These are phyloP conservation scores for Agrypnia vestita DNA, from an alignment of 1,140 invertebrate species.

Conservation along the genomic window DNA sequence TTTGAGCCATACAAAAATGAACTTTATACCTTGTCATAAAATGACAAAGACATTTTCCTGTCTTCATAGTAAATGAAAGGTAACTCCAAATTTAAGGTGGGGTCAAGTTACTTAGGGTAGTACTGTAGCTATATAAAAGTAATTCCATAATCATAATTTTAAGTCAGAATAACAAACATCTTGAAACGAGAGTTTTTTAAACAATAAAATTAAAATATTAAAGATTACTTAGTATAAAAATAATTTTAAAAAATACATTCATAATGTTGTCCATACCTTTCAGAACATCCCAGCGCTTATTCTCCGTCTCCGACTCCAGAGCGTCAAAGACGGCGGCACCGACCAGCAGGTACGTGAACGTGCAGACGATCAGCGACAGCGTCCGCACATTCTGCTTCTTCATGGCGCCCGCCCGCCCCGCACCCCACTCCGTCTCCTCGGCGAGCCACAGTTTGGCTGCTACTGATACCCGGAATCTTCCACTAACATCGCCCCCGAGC, in stretches of 20 bases:
- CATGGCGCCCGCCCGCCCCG: conserved; percentile 76
- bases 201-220: too few species aligned
- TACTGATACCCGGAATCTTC: background rate
- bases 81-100: too few species aligned
- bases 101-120: too few species aligned
- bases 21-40: too few species aligned
- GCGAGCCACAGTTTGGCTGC: conserved; percentile 61
- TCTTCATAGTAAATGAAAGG: too few species aligned
- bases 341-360: conserved; percentile 98
- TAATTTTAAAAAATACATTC: background rate
- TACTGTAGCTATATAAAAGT: too few species aligned
- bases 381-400: conserved; percentile 99
- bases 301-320: conserved; percentile 95
- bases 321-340: conserved; percentile 99
- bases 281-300: conserved; percentile 87
- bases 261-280: conserved; percentile 75
- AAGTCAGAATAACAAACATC: too few species aligned
- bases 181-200: too few species aligned
- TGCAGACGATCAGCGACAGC: conserved; percentile 98
- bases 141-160: too few species aligned
- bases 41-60: too few species aligned
- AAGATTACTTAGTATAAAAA: too few species aligned
- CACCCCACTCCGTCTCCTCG: conserved; percentile 63
- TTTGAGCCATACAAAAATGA: too few species aligned
- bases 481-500: background rate